Conservation (phyloP, 92 coral and sea anemone genomes). For the Diadumene lineata region DNA sequence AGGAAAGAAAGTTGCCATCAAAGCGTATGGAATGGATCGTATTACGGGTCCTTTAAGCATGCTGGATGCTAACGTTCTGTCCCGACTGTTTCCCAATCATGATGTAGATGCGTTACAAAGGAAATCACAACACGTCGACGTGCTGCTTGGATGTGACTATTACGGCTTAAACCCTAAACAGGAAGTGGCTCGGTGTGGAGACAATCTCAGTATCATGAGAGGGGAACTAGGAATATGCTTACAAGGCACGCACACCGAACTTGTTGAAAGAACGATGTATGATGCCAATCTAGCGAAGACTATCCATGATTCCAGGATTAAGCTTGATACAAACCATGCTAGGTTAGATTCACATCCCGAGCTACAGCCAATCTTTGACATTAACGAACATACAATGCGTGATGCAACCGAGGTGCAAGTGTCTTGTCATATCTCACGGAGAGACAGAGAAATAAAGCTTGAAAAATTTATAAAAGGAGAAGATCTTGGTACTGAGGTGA, state of each 20-base stretch:
- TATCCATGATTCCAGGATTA: conserved; percentile 19
- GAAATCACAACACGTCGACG: conserved; percentile 49
- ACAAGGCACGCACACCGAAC: conserved; percentile 62
- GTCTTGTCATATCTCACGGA: no score
- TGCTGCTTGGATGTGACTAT: conserved; percentile 22
- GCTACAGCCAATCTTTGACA: conserved; percentile 17
- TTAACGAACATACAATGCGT: neutral
- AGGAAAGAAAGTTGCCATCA: conserved; percentile 49
- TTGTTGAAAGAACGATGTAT: conserved; percentile 42
- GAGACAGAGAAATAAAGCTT: no score
- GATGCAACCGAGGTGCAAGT: neutral
- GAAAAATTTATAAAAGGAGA: conserved; percentile 55
- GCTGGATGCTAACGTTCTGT: conserved; percentile 2
- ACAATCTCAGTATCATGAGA: conserved; percentile 61
- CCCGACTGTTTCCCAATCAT: conserved; percentile 58
- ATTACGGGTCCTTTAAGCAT: conserved; percentile 41
- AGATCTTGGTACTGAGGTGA: conserved; percentile 53
- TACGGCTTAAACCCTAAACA: conserved; percentile 62
- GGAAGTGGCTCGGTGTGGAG: conserved; percentile 55
- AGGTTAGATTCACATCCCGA: conserved; percentile 46
- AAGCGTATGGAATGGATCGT: conserved; percentile 59
- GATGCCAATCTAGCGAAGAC: conserved; percentile 58
- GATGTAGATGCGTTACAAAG: conserved; percentile 64
- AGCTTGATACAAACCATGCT: conserved; percentile 11
- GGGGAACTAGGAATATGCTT: conserved; percentile 75